Conservation (phyloP, 92 coral and sea anemone genomes). For the Epizoanthus illoricatus region DNA sequence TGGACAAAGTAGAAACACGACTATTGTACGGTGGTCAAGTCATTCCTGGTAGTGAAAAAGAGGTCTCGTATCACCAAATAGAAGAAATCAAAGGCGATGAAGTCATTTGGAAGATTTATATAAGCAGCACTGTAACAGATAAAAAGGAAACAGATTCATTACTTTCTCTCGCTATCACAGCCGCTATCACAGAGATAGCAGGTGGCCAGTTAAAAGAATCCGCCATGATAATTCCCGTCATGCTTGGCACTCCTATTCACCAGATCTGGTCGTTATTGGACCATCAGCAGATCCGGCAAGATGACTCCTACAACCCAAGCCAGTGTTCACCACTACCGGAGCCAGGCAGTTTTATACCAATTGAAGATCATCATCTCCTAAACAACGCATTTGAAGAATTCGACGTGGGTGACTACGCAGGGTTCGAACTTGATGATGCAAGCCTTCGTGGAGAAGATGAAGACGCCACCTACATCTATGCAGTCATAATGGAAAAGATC, state of each 20-base stretch:
- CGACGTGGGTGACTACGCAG: conserved; percentile 61
- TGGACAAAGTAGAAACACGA: conserved; percentile 33
- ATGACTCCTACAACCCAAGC: conserved; percentile 38
- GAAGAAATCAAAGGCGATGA: conserved; percentile 14
- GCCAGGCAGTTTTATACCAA: conserved; percentile 61
- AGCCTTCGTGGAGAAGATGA: conserved; percentile 41
- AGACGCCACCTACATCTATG: conserved; percentile 59
- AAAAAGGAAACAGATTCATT: not conserved
- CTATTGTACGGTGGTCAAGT: conserved; percentile 37
- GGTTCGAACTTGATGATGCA: conserved; percentile 54
- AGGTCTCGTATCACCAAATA: conserved; percentile 40
- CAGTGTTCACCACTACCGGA: conserved; percentile 37
- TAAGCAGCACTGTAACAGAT: conserved; percentile 5
- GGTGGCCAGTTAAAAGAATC: conserved; percentile 40
- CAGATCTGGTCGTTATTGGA: conserved; percentile 53
- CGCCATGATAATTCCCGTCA: conserved; percentile 22
- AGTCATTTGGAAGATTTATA: conserved; percentile 51
- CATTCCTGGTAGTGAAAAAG: conserved; percentile 56
- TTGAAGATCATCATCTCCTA: conserved; percentile 61
- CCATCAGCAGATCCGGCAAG: conserved; percentile 44
- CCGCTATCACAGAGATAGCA: conserved; percentile 35
- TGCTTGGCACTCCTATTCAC: conserved; percentile 38
- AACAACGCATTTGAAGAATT: conserved; percentile 53
- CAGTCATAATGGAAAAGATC: conserved; percentile 50
- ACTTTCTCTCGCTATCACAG: conserved; percentile 27